phyloP scores from a whole-genome alignment of 2,113 vertebrate genomes.

The Pandion haliaetus region DNA sequence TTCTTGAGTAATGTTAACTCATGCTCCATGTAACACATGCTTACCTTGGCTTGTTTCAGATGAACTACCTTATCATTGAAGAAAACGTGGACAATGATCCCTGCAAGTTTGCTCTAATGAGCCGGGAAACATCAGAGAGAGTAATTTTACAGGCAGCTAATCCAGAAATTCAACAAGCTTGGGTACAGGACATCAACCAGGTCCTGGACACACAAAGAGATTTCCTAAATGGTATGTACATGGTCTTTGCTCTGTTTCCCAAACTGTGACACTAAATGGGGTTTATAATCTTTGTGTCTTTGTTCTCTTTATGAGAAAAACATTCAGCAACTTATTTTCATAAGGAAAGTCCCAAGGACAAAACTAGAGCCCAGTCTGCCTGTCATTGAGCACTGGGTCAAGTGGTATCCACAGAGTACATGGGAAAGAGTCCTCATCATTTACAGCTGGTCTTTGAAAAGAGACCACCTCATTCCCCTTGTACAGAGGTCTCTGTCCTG shows the following conservation, averaged over 20 bases:
- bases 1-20: not conserved
- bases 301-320: not conserved
- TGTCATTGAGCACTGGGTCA: not conserved
- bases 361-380: not conserved
- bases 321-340: not conserved
- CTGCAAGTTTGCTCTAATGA: slow-evolving; percentile 91
- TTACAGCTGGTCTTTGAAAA: not conserved
- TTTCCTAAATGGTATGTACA: slow-evolving; percentile 87
- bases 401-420: not conserved
- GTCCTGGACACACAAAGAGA: slow-evolving; percentile 92
- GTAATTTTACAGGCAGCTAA: slow-evolving; percentile 94
- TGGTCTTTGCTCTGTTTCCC: not conserved
- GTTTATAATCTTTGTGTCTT: not conserved
- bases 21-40: not conserved
- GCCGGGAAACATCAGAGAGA: slow-evolving; percentile 87
- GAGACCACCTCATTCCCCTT: not conserved
- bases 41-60: slow-evolving; percentile 71
- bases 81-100: slow-evolving; percentile 90
- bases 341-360: not conserved
- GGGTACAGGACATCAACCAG: slow-evolving; percentile 90
- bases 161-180: slow-evolving; percentile 91
- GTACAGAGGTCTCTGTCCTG: not conserved
- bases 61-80: slow-evolving; percentile 90
- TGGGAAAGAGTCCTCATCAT: not conserved
- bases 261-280: not conserved